Evolutionary conservation across 2,113 vertebrate species (phyloP).

Genomic region (Phylloscopus whistleri): DNA sequence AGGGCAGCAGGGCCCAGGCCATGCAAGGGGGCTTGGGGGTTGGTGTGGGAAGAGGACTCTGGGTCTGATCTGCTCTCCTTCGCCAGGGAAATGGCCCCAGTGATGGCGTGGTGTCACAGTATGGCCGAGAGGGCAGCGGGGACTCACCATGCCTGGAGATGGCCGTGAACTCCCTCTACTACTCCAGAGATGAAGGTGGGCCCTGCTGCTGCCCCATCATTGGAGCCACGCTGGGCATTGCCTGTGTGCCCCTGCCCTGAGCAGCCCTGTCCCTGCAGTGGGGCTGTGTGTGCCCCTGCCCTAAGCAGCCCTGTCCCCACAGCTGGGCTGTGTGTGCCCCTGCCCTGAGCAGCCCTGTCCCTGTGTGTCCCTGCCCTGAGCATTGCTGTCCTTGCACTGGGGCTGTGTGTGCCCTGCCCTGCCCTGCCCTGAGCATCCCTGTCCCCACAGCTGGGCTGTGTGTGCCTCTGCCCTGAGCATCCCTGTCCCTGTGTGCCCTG

Average conservation of each 20-base stretch:
- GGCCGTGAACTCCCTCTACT: constrained; percentile 95
- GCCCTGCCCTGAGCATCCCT: too few species aligned
- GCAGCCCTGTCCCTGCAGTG: neutral
- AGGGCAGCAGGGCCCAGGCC: neutral
- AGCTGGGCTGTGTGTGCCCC: too few species aligned
- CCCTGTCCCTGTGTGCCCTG: neutral
- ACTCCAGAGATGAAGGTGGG: constrained; percentile 88
- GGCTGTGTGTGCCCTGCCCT: accelerated
- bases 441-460: too few species aligned
- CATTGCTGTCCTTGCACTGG: neutral
- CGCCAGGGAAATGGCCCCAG: constrained; percentile 55
- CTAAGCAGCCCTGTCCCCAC: neutral
- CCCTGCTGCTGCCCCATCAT: neutral
- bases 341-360: neutral
- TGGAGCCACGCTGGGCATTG: accelerated
- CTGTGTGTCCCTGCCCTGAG: too few species aligned
- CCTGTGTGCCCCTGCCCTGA: neutral
- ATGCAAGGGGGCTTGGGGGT: too few species aligned
- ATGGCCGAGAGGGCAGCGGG: neutral
- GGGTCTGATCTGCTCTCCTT: neutral
- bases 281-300: neutral
- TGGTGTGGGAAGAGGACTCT: neutral
- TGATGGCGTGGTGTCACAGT: neutral
- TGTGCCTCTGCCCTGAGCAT: too few species aligned
- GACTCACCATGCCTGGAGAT: constrained; percentile 77